Base-by-base conservation (phyloP, 2,888 invertebrate species). In the Pecten maximus region DNA sequence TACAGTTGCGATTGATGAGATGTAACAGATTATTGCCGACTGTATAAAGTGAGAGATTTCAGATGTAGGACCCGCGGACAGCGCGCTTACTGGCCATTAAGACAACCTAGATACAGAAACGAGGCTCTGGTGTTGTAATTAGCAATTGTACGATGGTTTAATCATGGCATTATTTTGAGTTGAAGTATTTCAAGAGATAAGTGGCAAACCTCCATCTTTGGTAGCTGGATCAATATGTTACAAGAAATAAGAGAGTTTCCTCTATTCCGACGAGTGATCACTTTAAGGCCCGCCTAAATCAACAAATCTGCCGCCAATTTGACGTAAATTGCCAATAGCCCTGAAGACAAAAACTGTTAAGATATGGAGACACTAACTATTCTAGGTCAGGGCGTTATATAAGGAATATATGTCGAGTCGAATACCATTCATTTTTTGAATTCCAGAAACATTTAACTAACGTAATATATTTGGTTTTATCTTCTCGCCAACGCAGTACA, bases 101-200 rank as follows among this genome's bases (percentile, higher is more conserved):
- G 74, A 35, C 4, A 74, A 10, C 74, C 35, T 6, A 74, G 74
- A 35, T 10, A 74, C 74, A 28, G 35, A 74, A 74, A 74, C 74
- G 74, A 74, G 74, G 12, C 35, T 28, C 74, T 74, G 35, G 35
- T 35, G 74, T 74, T 74, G 74, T 74, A 74, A 74, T 74, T 74
- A 74, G 23, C 74, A 28, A 74, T 28, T 74, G 74, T 35, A 74
- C 28, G 74, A 35, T 23, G 74, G 74, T 74, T 74, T 74, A 74
- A 74, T 74, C 23, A 28, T 74, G 74, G 74, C 74, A 35, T 74
- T 74, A 74, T 74, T 74, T 74, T 74, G 74, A 74, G 74, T 74
- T 74, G 74, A 74, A 74, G 74, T 74, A 74, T 74, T 74, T 74
- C 74, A 35, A 74, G 74, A 74, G 74, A 74, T 74, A 74, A 74